phyloP scores from a whole-genome alignment of 1,140 invertebrate genomes.

The Drosophila nikananu region DNA sequence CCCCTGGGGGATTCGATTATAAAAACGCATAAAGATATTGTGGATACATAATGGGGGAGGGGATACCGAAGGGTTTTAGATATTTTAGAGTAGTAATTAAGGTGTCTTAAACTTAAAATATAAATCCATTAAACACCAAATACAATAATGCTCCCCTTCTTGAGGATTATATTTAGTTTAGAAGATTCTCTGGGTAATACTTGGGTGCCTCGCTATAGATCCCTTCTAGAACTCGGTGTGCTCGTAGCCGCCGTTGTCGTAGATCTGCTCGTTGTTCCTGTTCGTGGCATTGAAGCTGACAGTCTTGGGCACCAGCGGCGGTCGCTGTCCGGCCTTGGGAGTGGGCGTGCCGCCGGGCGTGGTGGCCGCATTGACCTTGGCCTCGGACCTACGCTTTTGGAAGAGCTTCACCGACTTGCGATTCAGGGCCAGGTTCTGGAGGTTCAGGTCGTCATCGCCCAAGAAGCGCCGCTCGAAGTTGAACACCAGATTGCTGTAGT shows the following conservation, averaged over 20 bases:
- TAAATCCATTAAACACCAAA: not conserved
- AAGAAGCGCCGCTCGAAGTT: constrained; percentile 80
- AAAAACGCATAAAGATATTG: constrained; percentile 24
- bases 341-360: constrained; percentile 60
- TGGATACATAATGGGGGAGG: not conserved
- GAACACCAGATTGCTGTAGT: constrained; percentile 76
- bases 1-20: constrained; percentile 31
- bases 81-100: constrained; percentile 1
- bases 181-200: constrained; percentile 52
- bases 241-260: constrained; percentile 65
- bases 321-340: constrained; percentile 51
- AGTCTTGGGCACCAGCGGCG: constrained; percentile 44
- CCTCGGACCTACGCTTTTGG: constrained; percentile 63
- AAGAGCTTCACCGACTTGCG: constrained; percentile 76
- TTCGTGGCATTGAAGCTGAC: constrained; percentile 48
- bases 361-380: constrained; percentile 67
- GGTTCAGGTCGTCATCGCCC: constrained; percentile 74
- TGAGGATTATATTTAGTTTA: not conserved
- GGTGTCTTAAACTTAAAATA: not conserved
- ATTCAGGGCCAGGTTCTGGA: constrained; percentile 72
- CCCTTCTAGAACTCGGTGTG: constrained; percentile 42
- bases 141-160: no score
- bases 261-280: constrained; percentile 40
- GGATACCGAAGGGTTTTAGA: not conserved
- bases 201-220: not conserved